Percentiles rank a stretch among this genome's conserved stretches.
phyloP scores from a whole-genome alignment of 2,888 invertebrate species.

The Dione vanillae region DNA sequence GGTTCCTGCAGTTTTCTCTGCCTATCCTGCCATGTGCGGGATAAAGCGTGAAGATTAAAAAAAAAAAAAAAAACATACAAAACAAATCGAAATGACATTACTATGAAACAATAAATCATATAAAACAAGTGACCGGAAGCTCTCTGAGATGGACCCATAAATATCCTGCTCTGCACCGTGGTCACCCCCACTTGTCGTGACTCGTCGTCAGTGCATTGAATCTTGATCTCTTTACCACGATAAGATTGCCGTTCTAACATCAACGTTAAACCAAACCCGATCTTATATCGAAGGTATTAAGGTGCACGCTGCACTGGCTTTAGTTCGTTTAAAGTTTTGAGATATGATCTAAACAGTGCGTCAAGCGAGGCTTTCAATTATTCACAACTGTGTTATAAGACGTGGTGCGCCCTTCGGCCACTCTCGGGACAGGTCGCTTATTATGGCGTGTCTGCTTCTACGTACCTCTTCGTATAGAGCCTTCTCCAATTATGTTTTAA shows the following conservation, averaged over 20 bases:
- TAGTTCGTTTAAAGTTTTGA: slow-evolving; percentile 35
- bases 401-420: slow-evolving; percentile 42
- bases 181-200: slow-evolving; percentile 65
- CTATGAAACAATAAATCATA: slow-evolving; percentile 28
- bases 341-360: slow-evolving; percentile 63
- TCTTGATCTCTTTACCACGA: slow-evolving; percentile 63
- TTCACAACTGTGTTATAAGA: slow-evolving; percentile 66
- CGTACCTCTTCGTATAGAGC: not conserved
- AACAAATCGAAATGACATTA: not conserved
- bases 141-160: slow-evolving; percentile 39
- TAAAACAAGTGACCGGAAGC: slow-evolving; percentile 42
- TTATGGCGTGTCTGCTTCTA: not conserved
- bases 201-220: slow-evolving; percentile 70
- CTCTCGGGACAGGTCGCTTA: slow-evolving; percentile 35
- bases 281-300: slow-evolving; percentile 29
- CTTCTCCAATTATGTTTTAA: not conserved
- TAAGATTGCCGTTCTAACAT: slow-evolving; percentile 46
- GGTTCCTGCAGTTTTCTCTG: too few relatives aligned
- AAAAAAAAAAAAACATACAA: too few relatives aligned
- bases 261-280: slow-evolving; percentile 22
- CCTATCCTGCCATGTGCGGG: too few relatives aligned
- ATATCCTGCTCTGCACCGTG: slow-evolving; percentile 46
- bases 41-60: too few relatives aligned
- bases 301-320: not conserved
- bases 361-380: slow-evolving; percentile 68